Conservation (phyloP, 1,140 invertebrate species). For the Sycobia sp. region DNA sequence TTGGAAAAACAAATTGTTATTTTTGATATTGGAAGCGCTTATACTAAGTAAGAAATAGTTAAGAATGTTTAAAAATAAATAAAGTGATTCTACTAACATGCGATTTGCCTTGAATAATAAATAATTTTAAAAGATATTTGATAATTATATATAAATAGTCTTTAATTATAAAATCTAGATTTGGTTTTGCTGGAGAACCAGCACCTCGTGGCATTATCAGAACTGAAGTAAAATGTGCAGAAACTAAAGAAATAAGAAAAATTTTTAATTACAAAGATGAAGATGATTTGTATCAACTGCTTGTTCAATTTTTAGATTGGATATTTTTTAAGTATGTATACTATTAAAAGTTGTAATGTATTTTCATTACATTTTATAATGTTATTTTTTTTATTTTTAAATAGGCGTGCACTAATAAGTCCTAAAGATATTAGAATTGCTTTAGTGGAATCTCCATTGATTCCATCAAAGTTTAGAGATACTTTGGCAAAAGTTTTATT, state of each 20-base stretch:
- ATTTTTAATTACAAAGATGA: slow-evolving; percentile 74
- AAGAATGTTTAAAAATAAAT: slow-evolving; percentile 24
- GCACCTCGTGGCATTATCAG: slow-evolving; percentile 86
- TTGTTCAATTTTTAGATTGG: slow-evolving; percentile 87
- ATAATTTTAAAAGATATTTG: slow-evolving; percentile 38
- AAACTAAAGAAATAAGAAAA: slow-evolving; percentile 67
- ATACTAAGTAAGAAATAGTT: slow-evolving; percentile 81
- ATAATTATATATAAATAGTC: slow-evolving; percentile 21
- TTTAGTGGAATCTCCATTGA: slow-evolving; percentile 87
- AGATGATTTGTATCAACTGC: slow-evolving; percentile 82
- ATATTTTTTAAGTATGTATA: slow-evolving; percentile 83
- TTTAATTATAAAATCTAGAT: slow-evolving; percentile 63
- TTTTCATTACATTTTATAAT: not conserved
- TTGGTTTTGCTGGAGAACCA: slow-evolving; percentile 88
- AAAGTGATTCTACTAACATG: too few species aligned
- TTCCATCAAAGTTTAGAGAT: slow-evolving; percentile 80
- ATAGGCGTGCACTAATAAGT: slow-evolving; percentile 84
- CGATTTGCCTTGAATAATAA: slow-evolving; percentile 30
- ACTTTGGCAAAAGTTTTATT: slow-evolving; percentile 91
- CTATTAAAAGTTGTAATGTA: not conserved
- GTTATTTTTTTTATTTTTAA: not conserved
- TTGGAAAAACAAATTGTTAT: slow-evolving; percentile 88
- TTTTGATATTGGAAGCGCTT: slow-evolving; percentile 88
- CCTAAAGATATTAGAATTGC: slow-evolving; percentile 92
- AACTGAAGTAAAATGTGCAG: slow-evolving; percentile 74